Percentiles rank a stretch among this genome's conserved stretches.
Conservation (phyloP, 2,797 vertebrate genomes). For the Enoplosus armatus region DNA sequence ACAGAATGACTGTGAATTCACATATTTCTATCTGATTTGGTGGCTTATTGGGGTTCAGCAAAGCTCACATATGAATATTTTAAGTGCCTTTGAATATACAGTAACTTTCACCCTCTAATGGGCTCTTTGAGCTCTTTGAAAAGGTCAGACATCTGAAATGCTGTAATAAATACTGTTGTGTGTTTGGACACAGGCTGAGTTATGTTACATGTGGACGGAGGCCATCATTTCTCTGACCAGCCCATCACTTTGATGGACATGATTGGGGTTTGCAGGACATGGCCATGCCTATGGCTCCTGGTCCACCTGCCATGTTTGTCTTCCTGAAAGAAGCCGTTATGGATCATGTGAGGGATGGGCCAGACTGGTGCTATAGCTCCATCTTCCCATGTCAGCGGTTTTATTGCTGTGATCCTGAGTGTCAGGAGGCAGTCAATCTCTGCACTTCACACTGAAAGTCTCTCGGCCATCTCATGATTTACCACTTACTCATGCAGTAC, state of each 20-base stretch:
- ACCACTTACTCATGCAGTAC: too few species aligned
- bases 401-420: conserved; percentile 70
- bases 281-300: conserved; percentile 32
- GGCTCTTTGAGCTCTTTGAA: conserved; percentile 25
- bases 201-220: conserved; percentile 54
- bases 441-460: conserved; percentile 22
- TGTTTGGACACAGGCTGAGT: conserved; percentile 49
- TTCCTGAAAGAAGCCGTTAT: conserved; percentile 42
- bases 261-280: conserved; percentile 43
- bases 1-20: conserved; percentile 27
- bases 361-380: conserved; percentile 43
- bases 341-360: conserved; percentile 57
- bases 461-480: conserved; percentile 27
- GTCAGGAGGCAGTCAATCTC: conserved; percentile 64
- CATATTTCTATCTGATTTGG: conserved; percentile 14
- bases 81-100: conserved; percentile 34
- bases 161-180: conserved; percentile 58
- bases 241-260: conserved; percentile 67
- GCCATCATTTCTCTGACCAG: conserved; percentile 60
- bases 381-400: conserved; percentile 60
- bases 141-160: conserved; percentile 37
- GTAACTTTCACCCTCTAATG: conserved; percentile 41
- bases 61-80: conserved; percentile 4
- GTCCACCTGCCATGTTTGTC: conserved; percentile 54
- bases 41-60: conserved; percentile 16